A percentile compares a stretch with the other conserved stretches of the same genome.
Evolutionary conservation across 2,797 vertebrate species (phyloP).

Genomic region (Gambelia wislizenii): DNA sequence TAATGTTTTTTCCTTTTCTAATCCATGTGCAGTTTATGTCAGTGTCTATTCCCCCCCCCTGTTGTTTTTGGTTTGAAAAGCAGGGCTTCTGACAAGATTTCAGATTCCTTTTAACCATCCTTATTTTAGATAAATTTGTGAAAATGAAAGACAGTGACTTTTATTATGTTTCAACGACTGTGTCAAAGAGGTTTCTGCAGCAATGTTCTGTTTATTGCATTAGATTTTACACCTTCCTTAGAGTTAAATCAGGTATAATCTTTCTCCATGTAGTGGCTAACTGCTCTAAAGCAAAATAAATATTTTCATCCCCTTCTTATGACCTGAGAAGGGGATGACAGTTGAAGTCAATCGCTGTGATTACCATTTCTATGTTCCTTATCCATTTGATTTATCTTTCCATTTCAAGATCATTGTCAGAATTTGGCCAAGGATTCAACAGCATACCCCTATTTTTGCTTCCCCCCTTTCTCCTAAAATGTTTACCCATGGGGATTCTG

Average conservation of each 20-base stretch:
- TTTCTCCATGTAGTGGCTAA: neutral
- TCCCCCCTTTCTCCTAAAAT: neutral
- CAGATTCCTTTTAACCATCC: neutral
- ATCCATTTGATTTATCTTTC: neutral
- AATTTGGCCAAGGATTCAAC: neutral
- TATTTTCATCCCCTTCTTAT: neutral
- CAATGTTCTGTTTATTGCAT: neutral
- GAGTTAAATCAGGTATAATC: neutral
- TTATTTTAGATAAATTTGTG: neutral
- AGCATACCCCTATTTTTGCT: neutral
- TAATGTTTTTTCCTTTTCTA: neutral
- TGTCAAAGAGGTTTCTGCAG: neutral
- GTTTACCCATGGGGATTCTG: neutral
- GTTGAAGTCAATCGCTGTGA: neutral
- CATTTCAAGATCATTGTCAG: neutral
- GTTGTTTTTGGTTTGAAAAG: neutral
- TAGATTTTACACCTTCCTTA: neutral
- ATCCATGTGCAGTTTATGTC: neutral
- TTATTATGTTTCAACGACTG: neutral
- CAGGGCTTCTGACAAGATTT: neutral
- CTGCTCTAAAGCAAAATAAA: neutral
- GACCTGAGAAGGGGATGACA: neutral
- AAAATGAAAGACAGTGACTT: neutral
- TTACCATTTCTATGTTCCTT: neutral
- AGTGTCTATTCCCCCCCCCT: neutral